These are phyloP conservation scores for Barbus barbus DNA, from an alignment of 2,113 vertebrate species.

Conservation along the genomic window DNA sequence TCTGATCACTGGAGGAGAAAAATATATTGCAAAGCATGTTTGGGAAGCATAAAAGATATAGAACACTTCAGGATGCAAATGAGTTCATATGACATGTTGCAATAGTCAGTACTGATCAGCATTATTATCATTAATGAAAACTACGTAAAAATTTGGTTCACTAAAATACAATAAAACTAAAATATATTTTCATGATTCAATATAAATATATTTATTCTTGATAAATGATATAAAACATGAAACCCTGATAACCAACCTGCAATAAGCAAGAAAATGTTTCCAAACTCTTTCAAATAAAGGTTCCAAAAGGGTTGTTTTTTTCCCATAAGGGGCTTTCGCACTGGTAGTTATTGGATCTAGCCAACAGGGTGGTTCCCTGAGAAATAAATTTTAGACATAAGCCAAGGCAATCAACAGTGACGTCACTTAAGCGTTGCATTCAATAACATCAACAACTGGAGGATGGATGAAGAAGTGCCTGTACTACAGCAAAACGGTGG, in stretches of 20 bases:
- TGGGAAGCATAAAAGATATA: slow-evolving; percentile 66
- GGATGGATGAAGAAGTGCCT: too few species aligned
- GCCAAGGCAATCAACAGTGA: too few species aligned
- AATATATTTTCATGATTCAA: not conserved
- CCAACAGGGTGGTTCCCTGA: too few species aligned
- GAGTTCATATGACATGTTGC: not conserved
- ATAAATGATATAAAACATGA: not conserved
- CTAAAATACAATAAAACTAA: not conserved
- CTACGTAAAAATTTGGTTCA: not conserved
- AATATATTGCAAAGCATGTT: slow-evolving; percentile 67
- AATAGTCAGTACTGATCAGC: not conserved
- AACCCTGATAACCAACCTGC: not conserved
- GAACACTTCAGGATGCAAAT: slow-evolving; percentile 59
- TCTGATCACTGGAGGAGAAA: slow-evolving; percentile 70
- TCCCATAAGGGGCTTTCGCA: too few species aligned
- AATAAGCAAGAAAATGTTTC: not conserved
- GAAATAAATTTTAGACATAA: too few species aligned
- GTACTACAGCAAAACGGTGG: too few species aligned
- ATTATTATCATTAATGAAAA: not conserved
- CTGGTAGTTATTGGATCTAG: too few species aligned
- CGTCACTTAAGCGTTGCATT: too few species aligned
- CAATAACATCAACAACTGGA: too few species aligned
- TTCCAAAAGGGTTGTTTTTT: too few species aligned
- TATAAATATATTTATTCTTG: not conserved
- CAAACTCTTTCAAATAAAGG: too few species aligned